A percentile compares a stretch with the other conserved stretches of the same genome.
phyloP scores from a whole-genome alignment of 2,797 vertebrate genomes.

The Melanotaenia boesemani region DNA sequence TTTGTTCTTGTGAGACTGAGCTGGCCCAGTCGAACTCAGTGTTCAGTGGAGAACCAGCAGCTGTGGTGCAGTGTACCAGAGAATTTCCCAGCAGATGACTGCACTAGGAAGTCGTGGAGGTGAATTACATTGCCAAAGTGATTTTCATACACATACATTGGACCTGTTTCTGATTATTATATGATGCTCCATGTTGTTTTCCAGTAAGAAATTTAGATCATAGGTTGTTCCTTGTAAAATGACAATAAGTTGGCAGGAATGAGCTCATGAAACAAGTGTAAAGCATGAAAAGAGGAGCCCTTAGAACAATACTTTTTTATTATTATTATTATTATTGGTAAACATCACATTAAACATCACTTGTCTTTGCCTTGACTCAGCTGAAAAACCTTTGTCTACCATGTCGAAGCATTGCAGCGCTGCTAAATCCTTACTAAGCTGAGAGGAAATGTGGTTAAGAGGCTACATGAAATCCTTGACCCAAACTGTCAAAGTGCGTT shows the following conservation, averaged over 20 bases:
- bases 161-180: conserved; percentile 39
- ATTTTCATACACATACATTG: conserved; percentile 63
- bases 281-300: conserved; percentile 28
- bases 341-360: conserved; percentile 24
- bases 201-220: conserved; percentile 28
- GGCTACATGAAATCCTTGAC: conserved; percentile 34
- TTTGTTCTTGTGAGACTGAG: conserved; percentile 30
- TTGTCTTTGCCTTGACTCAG: conserved; percentile 23
- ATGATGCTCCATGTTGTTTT: conserved; percentile 47
- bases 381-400: conserved; percentile 23
- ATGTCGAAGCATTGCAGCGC: conserved; percentile 27
- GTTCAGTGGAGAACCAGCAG: conserved; percentile 28
- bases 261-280: conserved; percentile 45
- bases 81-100: conserved; percentile 53
- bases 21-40: conserved; percentile 35
- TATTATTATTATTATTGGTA: conserved; percentile 28
- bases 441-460: conserved; percentile 24
- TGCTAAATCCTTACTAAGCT: conserved; percentile 40
- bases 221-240: conserved; percentile 34
- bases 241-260: conserved; percentile 16
- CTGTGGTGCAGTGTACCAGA: conserved; percentile 29
- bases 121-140: conserved; percentile 81
- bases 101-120: conserved; percentile 40
- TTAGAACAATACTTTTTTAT: conserved; percentile 23
- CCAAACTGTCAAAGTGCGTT: conserved; percentile 62